Evolutionary conservation across 2,888 invertebrate genomes (phyloP).

Genomic region (Linyphia triangularis): DNA sequence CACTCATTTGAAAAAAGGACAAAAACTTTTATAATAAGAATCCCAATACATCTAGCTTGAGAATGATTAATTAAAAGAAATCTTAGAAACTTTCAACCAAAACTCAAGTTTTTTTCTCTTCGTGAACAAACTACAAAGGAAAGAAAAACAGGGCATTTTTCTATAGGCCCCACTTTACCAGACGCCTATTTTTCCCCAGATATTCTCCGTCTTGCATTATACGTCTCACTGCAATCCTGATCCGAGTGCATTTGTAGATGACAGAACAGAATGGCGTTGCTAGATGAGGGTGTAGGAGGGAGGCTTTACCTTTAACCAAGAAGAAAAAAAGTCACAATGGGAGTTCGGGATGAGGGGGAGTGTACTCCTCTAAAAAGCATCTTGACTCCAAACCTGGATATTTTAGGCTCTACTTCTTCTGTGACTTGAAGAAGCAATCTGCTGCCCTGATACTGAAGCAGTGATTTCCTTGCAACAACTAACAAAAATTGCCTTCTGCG

Average conservation of each 20-base stretch:
- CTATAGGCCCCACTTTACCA: background rate
- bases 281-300: background rate
- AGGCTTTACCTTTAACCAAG: background rate
- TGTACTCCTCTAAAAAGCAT: conserved; percentile 23
- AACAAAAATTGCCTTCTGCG: background rate
- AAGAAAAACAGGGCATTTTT: background rate
- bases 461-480: background rate
- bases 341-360: background rate
- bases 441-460: conserved; percentile 7
- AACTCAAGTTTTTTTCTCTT: too few species aligned
- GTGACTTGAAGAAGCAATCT: conserved; percentile 33
- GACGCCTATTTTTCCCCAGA: background rate
- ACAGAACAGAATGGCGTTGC: conserved; percentile 31
- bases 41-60: too few species aligned
- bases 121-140: background rate
- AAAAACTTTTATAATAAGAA: too few species aligned
- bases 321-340: background rate
- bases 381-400: conserved; percentile 6
- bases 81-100: too few species aligned
- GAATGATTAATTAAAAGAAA: too few species aligned
- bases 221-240: conserved; percentile 44
- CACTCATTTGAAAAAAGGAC: too few species aligned
- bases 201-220: conserved; percentile 29
- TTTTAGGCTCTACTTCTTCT: conserved; percentile 48
- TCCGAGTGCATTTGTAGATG: conserved; percentile 51